phyloP scores from a whole-genome alignment of 2,113 vertebrate species.

The Chlamydotis undulata region DNA sequence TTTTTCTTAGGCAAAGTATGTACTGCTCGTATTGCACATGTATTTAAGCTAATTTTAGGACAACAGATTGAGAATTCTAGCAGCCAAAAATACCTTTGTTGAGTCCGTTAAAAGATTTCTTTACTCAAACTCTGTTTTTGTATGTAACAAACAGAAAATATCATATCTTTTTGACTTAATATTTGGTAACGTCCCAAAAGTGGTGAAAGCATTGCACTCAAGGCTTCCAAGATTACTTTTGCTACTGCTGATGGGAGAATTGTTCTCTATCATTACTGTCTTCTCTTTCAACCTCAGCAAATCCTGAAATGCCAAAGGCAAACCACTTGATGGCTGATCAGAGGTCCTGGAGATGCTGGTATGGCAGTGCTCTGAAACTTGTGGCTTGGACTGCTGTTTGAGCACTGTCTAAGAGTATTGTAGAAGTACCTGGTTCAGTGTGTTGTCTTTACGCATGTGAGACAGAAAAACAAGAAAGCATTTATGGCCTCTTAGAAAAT shows the following conservation, averaged over 20 bases:
- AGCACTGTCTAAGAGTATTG: not conserved
- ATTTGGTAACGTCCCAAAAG: not conserved
- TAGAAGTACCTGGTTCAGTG: not conserved
- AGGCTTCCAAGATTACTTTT: not conserved
- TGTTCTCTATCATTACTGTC: conserved; percentile 27
- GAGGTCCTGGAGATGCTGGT: not conserved
- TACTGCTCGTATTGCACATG: conserved; percentile 1
- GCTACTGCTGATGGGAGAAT: conserved; percentile 10
- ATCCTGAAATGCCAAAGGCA: conserved; percentile 28
- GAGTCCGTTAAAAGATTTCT: not conserved
- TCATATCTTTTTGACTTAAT: not conserved
- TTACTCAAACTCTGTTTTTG: not conserved
- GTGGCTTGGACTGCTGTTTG: conserved; percentile 4
- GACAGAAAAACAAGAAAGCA: not conserved
- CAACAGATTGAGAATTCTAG: conserved; percentile 5
- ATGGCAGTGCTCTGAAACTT: not conserved
- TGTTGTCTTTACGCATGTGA: not conserved
- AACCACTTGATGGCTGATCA: not conserved
- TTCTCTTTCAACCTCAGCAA: conserved; percentile 50
- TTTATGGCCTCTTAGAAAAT: not conserved
- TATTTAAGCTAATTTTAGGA: conserved; percentile 36
- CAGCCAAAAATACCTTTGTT: not conserved
- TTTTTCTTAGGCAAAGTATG: conserved; percentile 28
- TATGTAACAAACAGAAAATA: not conserved
- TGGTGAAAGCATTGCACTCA: not conserved